phyloP scores from a whole-genome alignment of 2,797 vertebrate genomes.

The Falco novaeseelandiae region DNA sequence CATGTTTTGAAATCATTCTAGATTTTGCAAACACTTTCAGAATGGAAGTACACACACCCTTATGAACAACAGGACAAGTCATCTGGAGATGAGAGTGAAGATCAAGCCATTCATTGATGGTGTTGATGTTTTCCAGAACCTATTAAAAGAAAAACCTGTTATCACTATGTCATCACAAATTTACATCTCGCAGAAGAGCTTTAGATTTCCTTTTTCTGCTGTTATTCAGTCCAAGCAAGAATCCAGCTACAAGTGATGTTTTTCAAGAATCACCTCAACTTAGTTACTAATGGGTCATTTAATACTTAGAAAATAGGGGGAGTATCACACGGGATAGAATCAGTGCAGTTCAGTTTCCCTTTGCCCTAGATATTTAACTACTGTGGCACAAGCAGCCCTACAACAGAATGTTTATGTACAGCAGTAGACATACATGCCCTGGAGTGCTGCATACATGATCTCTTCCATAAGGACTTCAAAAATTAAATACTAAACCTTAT shows the following conservation, averaged over 20 bases:
- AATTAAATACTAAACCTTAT: neutral
- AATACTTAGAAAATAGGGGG: neutral
- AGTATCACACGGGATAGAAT: neutral
- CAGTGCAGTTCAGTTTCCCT: neutral
- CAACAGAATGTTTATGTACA: neutral
- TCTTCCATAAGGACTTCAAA: neutral
- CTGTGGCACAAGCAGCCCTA: neutral
- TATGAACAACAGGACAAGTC: constrained; percentile 60
- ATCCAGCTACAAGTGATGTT: neutral
- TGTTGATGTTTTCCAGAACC: constrained; percentile 38
- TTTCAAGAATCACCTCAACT: neutral
- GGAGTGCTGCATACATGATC: neutral
- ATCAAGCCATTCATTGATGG: constrained; percentile 56
- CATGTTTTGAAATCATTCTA: neutral
- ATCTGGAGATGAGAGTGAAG: constrained; percentile 66
- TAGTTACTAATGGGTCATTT: neutral
- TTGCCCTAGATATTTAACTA: neutral
- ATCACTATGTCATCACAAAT: neutral
- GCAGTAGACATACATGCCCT: neutral
- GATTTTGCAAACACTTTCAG: neutral
- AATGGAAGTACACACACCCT: constrained; percentile 61
- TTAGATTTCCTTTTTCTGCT: neutral
- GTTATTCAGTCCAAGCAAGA: neutral
- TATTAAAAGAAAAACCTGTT: constrained; percentile 59
- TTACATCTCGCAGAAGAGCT: neutral